Percentiles rank a stretch among this genome's conserved stretches.
These are phyloP conservation scores for Strigamia maritima DNA, from an alignment of 2,888 invertebrate genomes.

Conservation along the genomic window DNA sequence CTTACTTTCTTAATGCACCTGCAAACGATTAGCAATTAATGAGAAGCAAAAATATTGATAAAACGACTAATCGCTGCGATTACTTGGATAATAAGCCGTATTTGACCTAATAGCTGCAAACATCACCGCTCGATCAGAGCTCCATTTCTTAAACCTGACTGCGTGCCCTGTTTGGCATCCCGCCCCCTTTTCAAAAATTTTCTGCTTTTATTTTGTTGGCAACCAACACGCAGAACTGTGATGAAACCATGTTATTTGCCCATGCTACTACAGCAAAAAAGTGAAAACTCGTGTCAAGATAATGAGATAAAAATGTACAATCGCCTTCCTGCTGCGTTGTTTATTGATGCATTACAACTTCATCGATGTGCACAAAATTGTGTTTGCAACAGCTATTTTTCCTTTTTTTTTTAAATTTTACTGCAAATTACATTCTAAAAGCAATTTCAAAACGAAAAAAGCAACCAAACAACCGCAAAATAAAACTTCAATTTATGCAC, in stretches of 20 bases:
- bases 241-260: conserved; percentile 17
- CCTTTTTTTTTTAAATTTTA: background rate
- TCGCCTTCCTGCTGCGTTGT: background rate
- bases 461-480: background rate
- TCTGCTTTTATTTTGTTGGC: background rate
- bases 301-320: conserved; percentile 24
- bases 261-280: background rate
- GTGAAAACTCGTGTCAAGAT: conserved; percentile 17
- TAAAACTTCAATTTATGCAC: background rate
- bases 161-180: conserved; percentile 18
- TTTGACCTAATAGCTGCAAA: background rate
- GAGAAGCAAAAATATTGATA: conserved; percentile 9
- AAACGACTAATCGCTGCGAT: background rate
- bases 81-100: background rate
- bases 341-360: background rate
- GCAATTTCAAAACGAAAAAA: background rate
- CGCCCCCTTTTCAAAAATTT: conserved; percentile 8
- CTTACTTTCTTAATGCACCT: background rate
- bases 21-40: conserved; percentile 18
- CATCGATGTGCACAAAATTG: background rate
- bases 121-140: background rate
- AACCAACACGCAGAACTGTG: background rate
- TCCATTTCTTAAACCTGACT: conserved; percentile 5
- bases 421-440: background rate
- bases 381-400: background rate